Conservation (phyloP, 2,113 vertebrate species). For the Cryptomyrus ogoouensis region DNA sequence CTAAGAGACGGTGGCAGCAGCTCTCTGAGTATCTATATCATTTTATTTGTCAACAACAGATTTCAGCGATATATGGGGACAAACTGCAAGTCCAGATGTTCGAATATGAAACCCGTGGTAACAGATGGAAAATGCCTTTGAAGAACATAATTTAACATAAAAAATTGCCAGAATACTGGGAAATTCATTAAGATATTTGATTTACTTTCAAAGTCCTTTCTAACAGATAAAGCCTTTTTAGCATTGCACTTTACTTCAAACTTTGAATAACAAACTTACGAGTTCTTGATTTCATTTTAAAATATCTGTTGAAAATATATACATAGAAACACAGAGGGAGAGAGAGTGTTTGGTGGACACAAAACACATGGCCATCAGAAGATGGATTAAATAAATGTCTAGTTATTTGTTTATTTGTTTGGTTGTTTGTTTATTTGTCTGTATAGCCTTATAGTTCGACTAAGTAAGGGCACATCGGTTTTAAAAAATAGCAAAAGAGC, state of each 20-base stretch:
- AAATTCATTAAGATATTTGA: background rate
- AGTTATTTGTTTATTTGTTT: background rate
- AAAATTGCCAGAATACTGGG: background rate
- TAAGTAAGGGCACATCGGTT: background rate
- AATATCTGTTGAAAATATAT: background rate
- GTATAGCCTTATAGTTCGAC: background rate
- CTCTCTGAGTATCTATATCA: constrained; percentile 8
- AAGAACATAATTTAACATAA: constrained; percentile 6
- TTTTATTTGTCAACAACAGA: constrained; percentile 19
- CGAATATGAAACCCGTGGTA: constrained; percentile 14
- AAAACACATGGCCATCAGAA: background rate
- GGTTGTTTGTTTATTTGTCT: background rate
- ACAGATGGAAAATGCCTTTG: constrained; percentile 24
- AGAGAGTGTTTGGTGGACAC: background rate
- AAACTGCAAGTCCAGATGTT: constrained; percentile 29
- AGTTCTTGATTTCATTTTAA: background rate
- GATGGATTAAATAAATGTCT: background rate
- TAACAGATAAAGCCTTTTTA: background rate
- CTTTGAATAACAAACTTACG: background rate
- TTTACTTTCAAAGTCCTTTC: background rate
- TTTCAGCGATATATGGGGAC: constrained; percentile 19
- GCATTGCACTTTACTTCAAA: background rate
- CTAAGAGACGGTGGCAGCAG: constrained; percentile 2
- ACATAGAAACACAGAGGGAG: background rate
- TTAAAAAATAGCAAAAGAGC: background rate